Base-by-base conservation (phyloP, 2,888 invertebrate species). In the Brachycybe producta region DNA sequence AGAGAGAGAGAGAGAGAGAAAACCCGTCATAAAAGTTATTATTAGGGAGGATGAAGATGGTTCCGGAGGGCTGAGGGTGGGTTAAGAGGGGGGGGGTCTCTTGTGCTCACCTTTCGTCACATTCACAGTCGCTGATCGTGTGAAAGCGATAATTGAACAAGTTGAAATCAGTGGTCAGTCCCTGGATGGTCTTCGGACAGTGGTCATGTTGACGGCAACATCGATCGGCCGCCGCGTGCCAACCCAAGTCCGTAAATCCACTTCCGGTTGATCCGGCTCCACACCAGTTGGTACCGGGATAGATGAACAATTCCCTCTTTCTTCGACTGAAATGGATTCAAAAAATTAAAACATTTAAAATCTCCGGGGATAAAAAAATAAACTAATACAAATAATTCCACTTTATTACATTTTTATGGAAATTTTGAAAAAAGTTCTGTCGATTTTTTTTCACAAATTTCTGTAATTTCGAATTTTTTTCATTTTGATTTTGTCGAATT, bases 251-350 rank as follows among this genome's bases (percentile, higher is more conserved):
- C 49, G 82, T 82, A 66, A 84, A 85, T 57, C 80, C 78, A 36
- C 78, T 75, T 4, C 90, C 88, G 1, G 79, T 77, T 63, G 80
- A 81, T 1, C 91, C 91, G 59, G 82, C 82, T 23, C 92, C 92
- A 67, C 92, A 92, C 91, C 91, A 92, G 64, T 85, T 83, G 1
- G 91, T 91, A 42, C 90, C 90, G 1, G 90, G 90, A 41, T 50
- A 52, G 15, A 58, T 52, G 41, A 59, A 55, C 1, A 56, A 54
- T 42, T 59, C 58, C 23, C 60, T 34, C 23, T 56, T 54, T 24
- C 51, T 51, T 49, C 59, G 52, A 44, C 56, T 58, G 42, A 5
- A 24, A 36, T 30, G 41, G 48, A n/a, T n/a, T n/a, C n/a, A n/a
- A n/a, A n/a, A n/a, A 23, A 47, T 48, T 26, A 17, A 15, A 23